Evolutionary conservation across 2,888 invertebrate species (phyloP), one percentile per base, ranked within the genome.

Genomic region (Drosophila phalerata): DNA sequence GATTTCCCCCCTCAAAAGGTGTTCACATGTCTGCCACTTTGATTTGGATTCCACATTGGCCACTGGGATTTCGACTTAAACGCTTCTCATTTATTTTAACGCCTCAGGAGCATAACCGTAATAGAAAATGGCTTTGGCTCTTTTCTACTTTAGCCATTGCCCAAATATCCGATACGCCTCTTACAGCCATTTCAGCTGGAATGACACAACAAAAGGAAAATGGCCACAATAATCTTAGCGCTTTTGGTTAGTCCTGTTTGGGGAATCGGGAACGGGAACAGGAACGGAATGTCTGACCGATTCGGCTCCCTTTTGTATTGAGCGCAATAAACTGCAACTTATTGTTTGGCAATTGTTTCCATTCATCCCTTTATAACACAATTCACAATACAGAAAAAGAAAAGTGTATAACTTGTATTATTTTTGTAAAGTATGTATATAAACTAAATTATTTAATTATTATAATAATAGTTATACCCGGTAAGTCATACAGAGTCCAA

Each of bases 1-100:
- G 45, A 58, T 65, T 52, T n/a, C 2, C 15, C 37, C 43, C 25
- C 6, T 3, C 10, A n/a, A 47, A 49, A 53, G 45, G 47, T 48
- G 42, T 32, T 51, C 65, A 65, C 58, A 61, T 60, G 43, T 32
- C 53, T 42, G 30, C 38, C 64, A 64, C 45, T 51, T 52, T 56
- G 72, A 56, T 69, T 47, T 45, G 68, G 38, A 52, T 68, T 45
- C 52, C 43, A 32, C n/a, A 32, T 43, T 45, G 51, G 57, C 57
- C 68, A 69, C 52, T 57, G 72, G 72, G 61, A 69, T 62, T 73
- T 69, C 48, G 48, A 52, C 61, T 69, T 73, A 73, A 73, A 73
- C 69, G 72, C 57, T 69, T 43, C 61, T 61, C 72, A 69, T 73
- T 73, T 73, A 73, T 73, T 73, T 69, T 30, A 61, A 62, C 65